Evolutionary conservation across 2,797 vertebrate species (phyloP).

Genomic region (Spinus olivaceus): DNA sequence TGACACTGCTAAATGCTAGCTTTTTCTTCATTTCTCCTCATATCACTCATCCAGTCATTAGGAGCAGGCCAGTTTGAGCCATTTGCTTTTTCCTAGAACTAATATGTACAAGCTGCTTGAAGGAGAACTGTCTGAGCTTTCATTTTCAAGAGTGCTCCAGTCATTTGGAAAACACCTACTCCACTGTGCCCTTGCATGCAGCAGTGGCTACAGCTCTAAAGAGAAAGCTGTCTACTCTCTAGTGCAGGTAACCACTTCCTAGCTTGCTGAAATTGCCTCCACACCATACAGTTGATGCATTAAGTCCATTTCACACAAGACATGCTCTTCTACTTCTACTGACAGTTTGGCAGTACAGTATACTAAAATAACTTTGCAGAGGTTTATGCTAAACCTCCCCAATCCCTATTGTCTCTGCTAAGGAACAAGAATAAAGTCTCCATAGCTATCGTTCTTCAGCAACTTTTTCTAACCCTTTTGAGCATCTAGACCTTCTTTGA

Average conservation of each 20-base stretch:
- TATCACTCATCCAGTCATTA: not conserved
- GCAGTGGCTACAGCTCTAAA: not conserved
- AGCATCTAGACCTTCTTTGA: not conserved
- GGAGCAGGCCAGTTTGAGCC: not conserved
- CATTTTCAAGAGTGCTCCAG: not conserved
- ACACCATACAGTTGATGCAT: not conserved
- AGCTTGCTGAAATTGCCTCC: not conserved
- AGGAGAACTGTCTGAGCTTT: not conserved
- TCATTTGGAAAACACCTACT: not conserved
- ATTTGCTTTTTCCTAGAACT: not conserved
- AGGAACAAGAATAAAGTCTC: not conserved
- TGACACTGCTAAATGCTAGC: not conserved
- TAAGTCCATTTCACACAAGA: not conserved
- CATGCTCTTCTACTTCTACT: not conserved
- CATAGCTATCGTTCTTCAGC: not conserved
- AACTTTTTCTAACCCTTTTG: not conserved
- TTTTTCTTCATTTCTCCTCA: not conserved
- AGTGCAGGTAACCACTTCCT: accelerated
- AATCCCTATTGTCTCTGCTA: not conserved
- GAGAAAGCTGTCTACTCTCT: not conserved
- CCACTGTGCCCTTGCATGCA: not conserved
- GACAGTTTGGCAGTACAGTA: not conserved
- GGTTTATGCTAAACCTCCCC: not conserved
- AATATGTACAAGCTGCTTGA: not conserved
- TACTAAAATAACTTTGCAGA: not conserved